phyloP scores from a whole-genome alignment of 2,113 vertebrate genomes.

The Phalacrocorax brasilianus region DNA sequence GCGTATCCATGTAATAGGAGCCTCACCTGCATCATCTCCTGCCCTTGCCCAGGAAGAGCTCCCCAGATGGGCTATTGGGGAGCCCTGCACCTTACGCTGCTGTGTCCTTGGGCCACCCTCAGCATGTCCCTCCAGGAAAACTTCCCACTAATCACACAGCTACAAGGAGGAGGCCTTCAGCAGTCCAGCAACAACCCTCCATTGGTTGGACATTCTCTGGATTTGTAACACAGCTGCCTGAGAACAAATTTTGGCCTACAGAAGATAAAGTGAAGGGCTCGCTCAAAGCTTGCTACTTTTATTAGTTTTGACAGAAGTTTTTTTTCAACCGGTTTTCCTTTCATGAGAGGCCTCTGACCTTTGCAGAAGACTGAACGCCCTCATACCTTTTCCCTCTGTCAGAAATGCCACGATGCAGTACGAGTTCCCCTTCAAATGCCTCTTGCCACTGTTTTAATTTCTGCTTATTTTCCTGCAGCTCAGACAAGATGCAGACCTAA shows the following conservation, averaged over 20 bases:
- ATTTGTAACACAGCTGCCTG: background rate
- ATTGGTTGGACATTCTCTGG: background rate
- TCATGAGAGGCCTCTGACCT: background rate
- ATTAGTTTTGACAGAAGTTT: background rate
- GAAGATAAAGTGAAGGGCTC: background rate
- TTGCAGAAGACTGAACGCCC: background rate
- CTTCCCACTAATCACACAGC: background rate
- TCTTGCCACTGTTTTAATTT: background rate
- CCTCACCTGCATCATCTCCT: background rate
- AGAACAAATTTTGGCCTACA: background rate
- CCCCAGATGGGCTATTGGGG: background rate
- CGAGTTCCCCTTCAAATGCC: background rate
- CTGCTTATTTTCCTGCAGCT: background rate
- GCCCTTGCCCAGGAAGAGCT: background rate
- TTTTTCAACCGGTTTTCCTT: background rate
- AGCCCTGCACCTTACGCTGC: background rate
- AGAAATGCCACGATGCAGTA: background rate
- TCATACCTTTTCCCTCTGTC: background rate
- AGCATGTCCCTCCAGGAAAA: background rate
- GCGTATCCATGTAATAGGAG: background rate
- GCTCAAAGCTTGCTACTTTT: background rate
- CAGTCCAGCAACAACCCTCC: background rate
- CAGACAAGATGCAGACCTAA: background rate
- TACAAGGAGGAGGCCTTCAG: background rate
- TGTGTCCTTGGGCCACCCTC: background rate